A percentile compares a stretch with the other conserved stretches of the same genome.
phyloP scores from a whole-genome alignment of 35 echinoderm and acorn worm species.

The Hemicentrotus pulcherrimus region DNA sequence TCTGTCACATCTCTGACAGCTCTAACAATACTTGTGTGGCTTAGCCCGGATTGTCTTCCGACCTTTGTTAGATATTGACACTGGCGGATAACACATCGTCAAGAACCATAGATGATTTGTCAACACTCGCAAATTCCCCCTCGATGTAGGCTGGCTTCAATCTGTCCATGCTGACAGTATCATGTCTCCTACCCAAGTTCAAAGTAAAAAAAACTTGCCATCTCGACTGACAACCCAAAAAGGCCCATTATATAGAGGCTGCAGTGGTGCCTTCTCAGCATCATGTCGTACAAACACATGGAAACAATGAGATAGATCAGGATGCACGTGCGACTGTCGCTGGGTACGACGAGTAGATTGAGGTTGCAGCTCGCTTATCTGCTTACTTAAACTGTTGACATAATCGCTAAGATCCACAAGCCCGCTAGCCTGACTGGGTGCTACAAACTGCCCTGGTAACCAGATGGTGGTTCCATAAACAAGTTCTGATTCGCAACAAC shows the following conservation, averaged over 20 bases:
- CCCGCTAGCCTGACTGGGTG: neutral
- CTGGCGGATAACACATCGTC: too few species aligned
- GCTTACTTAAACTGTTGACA: neutral
- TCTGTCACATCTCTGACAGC: too few species aligned
- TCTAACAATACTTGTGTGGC: too few species aligned
- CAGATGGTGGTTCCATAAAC: conserved; percentile 46
- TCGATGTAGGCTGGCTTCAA: conserved; percentile 21
- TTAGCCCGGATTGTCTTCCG: too few species aligned
- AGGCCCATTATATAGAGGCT: conserved; percentile 13
- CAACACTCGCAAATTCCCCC: too few species aligned
- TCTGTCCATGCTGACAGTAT: conserved; percentile 41
- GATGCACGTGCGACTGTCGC: neutral
- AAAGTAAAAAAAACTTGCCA: conserved; percentile 12
- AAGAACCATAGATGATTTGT: too few species aligned
- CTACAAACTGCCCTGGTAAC: conserved; percentile 46
- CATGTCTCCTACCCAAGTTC: neutral
- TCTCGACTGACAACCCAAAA: neutral
- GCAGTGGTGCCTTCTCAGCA: neutral
- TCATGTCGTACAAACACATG: conserved; percentile 29
- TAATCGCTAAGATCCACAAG: neutral
- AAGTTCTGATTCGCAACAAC: conserved; percentile 26
- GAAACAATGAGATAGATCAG: neutral
- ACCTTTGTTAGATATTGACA: too few species aligned
- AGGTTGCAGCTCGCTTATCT: neutral
- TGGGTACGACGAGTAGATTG: neutral